Conservation (phyloP, 2,888 invertebrate species). For the Tachina lurida region DNA sequence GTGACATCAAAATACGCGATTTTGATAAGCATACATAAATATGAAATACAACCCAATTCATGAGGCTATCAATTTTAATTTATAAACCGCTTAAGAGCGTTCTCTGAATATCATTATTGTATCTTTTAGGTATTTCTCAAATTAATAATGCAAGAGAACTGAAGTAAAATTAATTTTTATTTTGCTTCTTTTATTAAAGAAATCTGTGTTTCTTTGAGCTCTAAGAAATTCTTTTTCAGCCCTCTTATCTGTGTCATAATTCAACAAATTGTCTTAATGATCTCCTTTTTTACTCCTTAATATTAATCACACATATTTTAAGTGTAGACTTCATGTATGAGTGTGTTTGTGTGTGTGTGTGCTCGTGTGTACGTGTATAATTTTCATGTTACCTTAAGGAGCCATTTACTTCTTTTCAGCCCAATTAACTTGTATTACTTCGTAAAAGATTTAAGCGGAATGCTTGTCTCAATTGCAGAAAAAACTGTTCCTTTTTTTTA, state of each 20-base stretch:
- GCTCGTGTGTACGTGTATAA: too few relatives aligned
- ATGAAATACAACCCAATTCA: too few relatives aligned
- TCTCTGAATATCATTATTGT: too few relatives aligned
- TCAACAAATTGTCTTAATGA: background rate
- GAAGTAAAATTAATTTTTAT: too few relatives aligned
- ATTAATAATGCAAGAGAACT: too few relatives aligned
- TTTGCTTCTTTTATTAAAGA: background rate
- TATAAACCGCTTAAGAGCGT: too few relatives aligned
- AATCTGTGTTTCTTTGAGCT: background rate
- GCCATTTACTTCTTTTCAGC: constrained; percentile 6
- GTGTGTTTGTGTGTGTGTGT: background rate
- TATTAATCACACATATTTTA: background rate
- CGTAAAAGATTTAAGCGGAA: constrained; percentile 36
- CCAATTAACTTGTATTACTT: constrained; percentile 41
- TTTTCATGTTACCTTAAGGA: constrained; percentile 2
- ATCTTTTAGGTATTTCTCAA: too few relatives aligned
- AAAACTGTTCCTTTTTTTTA: background rate
- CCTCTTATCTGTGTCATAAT: background rate
- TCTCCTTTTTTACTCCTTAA: background rate
- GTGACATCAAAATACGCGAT: too few relatives aligned
- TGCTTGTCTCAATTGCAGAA: background rate
- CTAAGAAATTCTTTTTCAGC: background rate
- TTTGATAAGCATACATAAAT: too few relatives aligned
- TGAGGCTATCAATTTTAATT: too few relatives aligned
- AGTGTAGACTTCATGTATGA: background rate